Base-by-base conservation (phyloP, 1,140 invertebrate genomes). In the Formica selysi region DNA sequence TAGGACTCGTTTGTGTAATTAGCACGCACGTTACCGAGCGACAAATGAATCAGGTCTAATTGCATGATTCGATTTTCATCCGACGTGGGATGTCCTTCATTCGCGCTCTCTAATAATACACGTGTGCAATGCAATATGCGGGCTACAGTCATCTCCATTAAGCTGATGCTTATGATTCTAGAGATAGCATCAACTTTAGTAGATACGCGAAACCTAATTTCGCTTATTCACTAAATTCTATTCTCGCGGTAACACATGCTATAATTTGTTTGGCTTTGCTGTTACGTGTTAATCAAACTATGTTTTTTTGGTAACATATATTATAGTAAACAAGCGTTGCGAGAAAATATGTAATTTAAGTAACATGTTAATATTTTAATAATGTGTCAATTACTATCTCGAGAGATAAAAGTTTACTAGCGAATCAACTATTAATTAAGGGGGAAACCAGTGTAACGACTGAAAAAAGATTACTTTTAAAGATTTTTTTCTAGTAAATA, bases 1-100 rank as follows among this genome's bases (percentile, higher is more conserved):
- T 3, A 2, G 54, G 2, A 44, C 57, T 64, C 71, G 86, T 87
- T 89, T 89, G 89, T 83, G 87, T 81, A 92, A 92, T 92, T 89
- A 91, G 88, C 74, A 85, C 71, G 83, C 81, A 85, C 87, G 86
- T 88, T 86, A 59, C 41, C 26, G 71, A 84, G 83, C 80, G 86
- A 80, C 89, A 91, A 22, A 22, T 22, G 22, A 90, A 85, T 86
- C 78, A 71, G 48, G 57, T 48, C 51, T 65, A 81, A 86, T 79
- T 87, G 26, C 59, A 81, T 87, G 68, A 90, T 86, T 90, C 76
- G 70, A 90, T 90, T 90, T 89, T 87, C 68, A 68, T 80, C 67
- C 36, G 38, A 76, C 62, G 57, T 62, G 86, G 74, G 78, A 38
- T 86, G 73, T 64, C 71, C 84, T 76, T 90, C 88, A 64, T 71